Evolutionary conservation across 2,113 vertebrate species (phyloP), one percentile per base, ranked within the genome.

Genomic region (Burhinus bistriatus): DNA sequence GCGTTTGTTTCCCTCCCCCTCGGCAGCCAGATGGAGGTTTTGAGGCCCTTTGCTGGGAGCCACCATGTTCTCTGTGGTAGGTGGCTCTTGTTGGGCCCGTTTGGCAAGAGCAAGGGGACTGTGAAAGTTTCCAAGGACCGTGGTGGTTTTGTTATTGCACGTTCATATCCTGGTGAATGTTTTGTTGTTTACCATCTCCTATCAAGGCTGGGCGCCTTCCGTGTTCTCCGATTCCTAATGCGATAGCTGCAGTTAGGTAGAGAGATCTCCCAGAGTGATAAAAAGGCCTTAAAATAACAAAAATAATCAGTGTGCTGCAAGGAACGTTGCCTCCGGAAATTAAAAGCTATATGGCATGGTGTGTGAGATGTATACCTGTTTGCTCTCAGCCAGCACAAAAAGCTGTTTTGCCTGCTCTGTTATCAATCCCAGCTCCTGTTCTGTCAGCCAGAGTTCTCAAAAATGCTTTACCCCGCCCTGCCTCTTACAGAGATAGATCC

Each of bases 301-400:
- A 94, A 84, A 45, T 61, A 79, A 85, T 91, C 79, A 25, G 17
- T 62, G 38, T 86, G 81, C 68, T 87, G 25, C 12, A 17, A 58
- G 73, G 44, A 90, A 47, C 21, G 3, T 36, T 61, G 51, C 79
- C 75, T 89, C 93, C 89, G 97, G 96, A 96, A 96, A 95, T 96
- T 91, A 97, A 97, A 93, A 95, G 6, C n/a, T 30, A 1, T 3
- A 6, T 13, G 16, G 72, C 9, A 6, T 16, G 23, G 4, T 29
- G 23, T 34, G 29, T 61, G 87, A 85, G 57, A 29, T 47, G 29
- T 49, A 14, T 15, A 22, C 40, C 55, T 52, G 30, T 20, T 47
- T 80, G 40, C 40, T 36, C 12, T 45, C 80, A 89, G 77, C 54
- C 62, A 45, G 49, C 36, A 27, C 10, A 42, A 29, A 73, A 69